phyloP scores from a whole-genome alignment of 2,888 invertebrate genomes.

The Apamea anceps region DNA sequence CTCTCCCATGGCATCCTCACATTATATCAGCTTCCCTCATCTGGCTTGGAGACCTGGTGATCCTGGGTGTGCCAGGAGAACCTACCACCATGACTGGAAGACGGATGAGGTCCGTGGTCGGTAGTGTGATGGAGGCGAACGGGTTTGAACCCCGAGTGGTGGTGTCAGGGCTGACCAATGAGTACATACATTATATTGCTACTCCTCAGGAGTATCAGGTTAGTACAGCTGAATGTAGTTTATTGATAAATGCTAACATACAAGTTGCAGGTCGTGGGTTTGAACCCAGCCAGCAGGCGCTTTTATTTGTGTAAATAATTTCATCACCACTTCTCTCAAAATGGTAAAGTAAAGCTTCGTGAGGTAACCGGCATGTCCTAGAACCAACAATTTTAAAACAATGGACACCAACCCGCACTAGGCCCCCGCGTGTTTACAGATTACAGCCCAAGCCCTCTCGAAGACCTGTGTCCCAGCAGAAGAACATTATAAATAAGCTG shows the following conservation, averaged over 20 bases:
- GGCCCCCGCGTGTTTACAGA: not conserved
- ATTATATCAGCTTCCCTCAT: conserved; percentile 93
- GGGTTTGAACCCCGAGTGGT: conserved; percentile 89
- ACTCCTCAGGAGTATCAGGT: conserved; percentile 95
- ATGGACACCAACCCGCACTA: not conserved
- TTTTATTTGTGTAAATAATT: too few species aligned
- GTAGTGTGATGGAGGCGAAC: conserved; percentile 80
- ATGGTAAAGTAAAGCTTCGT: too few species aligned
- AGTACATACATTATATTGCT: conserved; percentile 95
- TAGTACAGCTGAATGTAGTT: not conserved
- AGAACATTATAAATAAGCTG: not conserved
- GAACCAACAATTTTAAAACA: not conserved
- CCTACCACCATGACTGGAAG: conserved; percentile 97
- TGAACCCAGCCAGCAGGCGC: too few species aligned
- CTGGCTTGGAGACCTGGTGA: conserved; percentile 92
- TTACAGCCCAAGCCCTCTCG: too few species aligned
- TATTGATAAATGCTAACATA: too few species aligned
- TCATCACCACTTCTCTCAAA: too few species aligned
- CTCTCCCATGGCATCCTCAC: conserved; percentile 95
- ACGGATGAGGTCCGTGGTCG: conserved; percentile 88
- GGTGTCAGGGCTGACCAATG: conserved; percentile 94
- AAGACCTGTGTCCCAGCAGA: not conserved
- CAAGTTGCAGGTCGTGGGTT: too few species aligned
- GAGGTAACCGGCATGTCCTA: too few species aligned
- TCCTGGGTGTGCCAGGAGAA: conserved; percentile 95